A percentile compares a stretch with the other conserved stretches of the same genome.
phyloP scores from a whole-genome alignment of 2,113 vertebrate genomes.

The Rhineura floridana region DNA sequence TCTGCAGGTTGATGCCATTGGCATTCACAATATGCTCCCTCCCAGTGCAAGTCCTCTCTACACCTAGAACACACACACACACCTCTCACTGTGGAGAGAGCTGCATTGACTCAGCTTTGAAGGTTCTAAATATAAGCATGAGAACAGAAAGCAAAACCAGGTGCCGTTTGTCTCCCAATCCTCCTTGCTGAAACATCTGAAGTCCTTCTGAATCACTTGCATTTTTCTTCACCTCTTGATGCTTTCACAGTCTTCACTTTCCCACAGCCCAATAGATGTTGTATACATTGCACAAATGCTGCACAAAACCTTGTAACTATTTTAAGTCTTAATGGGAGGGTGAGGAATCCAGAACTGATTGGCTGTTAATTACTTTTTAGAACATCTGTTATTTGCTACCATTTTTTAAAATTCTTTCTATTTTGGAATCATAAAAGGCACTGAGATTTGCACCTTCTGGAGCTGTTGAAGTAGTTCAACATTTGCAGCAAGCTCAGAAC shows the following conservation, averaged over 20 bases:
- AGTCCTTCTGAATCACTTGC: background rate
- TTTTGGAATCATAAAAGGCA: slow-evolving; percentile 57
- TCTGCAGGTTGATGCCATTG: background rate
- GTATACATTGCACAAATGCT: background rate
- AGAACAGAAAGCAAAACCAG: background rate
- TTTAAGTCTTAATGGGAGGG: slow-evolving; percentile 19
- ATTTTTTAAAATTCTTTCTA: slow-evolving; percentile 69
- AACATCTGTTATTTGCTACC: slow-evolving; percentile 68
- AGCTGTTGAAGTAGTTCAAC: slow-evolving; percentile 28
- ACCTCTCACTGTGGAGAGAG: background rate
- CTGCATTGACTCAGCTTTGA: too few species aligned
- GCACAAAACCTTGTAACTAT: slow-evolving; percentile 37
- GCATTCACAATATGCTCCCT: background rate
- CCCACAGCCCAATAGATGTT: background rate
- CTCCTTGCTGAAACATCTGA: background rate
- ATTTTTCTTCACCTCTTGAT: background rate
- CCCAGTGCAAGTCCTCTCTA: too few species aligned
- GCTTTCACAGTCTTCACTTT: background rate
- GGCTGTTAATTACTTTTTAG: slow-evolving; percentile 66
- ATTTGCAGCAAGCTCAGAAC: accelerated
- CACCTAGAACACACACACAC: background rate
- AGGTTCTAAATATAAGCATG: background rate
- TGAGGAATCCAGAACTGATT: slow-evolving; percentile 54
- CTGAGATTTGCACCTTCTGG: slow-evolving; percentile 61
- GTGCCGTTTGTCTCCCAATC: too few species aligned